These are phyloP conservation scores for Nycticryphes semicollaris DNA, from an alignment of 2,113 vertebrate genomes.

Conservation along the genomic window DNA sequence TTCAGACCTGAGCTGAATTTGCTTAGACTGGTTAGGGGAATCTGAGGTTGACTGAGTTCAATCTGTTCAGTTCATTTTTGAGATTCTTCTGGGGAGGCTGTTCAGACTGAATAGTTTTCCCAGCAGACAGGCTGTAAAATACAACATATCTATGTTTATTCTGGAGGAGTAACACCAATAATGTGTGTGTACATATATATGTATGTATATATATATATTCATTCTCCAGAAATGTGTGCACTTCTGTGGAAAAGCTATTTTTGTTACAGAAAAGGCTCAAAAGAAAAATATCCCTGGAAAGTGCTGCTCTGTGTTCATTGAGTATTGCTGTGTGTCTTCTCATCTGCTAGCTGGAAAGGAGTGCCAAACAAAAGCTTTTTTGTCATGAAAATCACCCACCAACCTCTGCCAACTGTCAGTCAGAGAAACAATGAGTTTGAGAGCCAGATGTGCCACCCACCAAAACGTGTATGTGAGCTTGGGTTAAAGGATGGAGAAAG, in stretches of 20 bases:
- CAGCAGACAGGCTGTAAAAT: background rate
- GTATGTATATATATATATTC: background rate
- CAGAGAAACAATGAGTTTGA: conserved; percentile 61
- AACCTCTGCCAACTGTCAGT: conserved; percentile 67
- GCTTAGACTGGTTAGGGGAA: background rate
- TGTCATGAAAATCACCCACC: conserved; percentile 67
- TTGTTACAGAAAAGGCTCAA: conserved; percentile 36
- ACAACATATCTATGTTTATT: conserved; percentile 30
- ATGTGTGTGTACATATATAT: background rate
- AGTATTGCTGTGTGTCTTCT: conserved; percentile 48
- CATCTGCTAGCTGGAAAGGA: conserved; percentile 50
- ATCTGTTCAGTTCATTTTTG: background rate
- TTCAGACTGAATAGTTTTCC: conserved; percentile 3
- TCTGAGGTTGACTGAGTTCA: conserved; percentile 22
- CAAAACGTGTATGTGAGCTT: background rate
- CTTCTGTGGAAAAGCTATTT: conserved; percentile 53
- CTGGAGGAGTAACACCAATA: conserved; percentile 1
- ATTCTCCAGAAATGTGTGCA: conserved; percentile 29
- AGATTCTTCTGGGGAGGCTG: background rate
- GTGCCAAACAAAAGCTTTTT: conserved; percentile 62
- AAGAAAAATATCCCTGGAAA: conserved; percentile 61
- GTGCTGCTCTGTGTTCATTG: conserved; percentile 26
- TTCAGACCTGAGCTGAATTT: conserved; percentile 12
- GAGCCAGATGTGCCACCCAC: conserved; percentile 62
- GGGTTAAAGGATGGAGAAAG: conserved; percentile 43